Conservation (phyloP, 2,113 vertebrate genomes). For the Labeo catla region DNA sequence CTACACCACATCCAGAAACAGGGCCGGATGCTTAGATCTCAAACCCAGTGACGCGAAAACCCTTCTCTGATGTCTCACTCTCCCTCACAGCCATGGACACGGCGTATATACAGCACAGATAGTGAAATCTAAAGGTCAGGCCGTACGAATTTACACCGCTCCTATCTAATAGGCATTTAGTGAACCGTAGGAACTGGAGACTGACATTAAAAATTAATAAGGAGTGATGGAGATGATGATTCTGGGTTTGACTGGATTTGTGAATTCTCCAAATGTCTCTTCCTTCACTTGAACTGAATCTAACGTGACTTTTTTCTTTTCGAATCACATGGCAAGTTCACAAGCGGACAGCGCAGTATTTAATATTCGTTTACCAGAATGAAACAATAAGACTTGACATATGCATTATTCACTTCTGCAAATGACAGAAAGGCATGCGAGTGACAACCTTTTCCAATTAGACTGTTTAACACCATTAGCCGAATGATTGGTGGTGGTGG, state of each 20-base stretch:
- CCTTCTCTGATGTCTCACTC: constrained; percentile 35
- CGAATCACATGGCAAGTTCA: neutral
- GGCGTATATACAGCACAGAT: neutral
- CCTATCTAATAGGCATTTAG: constrained; percentile 20
- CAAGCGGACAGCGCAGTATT: neutral
- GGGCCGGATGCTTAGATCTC: constrained; percentile 16
- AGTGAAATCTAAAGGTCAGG: constrained; percentile 42
- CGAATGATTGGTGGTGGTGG: constrained; percentile 39
- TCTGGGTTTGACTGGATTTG: neutral
- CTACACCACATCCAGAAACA: neutral
- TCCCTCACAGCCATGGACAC: neutral
- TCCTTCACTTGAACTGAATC: neutral
- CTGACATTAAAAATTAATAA: constrained; percentile 39
- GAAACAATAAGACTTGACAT: constrained; percentile 42
- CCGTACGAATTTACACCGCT: constrained; percentile 35
- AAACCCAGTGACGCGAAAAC: constrained; percentile 5
- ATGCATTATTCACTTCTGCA: constrained; percentile 28
- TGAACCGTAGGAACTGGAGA: neutral
- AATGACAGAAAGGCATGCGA: constrained; percentile 43
- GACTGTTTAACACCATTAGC: constrained; percentile 47
- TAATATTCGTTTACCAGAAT: constrained; percentile 24
- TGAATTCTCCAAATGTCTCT: neutral
- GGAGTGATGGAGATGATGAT: neutral
- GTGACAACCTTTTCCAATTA: constrained; percentile 43
- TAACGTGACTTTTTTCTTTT: neutral